Evolutionary conservation across 2,888 invertebrate species (phyloP), one percentile per base, ranked within the genome.

Genomic region (Emmelina monodactyla): DNA sequence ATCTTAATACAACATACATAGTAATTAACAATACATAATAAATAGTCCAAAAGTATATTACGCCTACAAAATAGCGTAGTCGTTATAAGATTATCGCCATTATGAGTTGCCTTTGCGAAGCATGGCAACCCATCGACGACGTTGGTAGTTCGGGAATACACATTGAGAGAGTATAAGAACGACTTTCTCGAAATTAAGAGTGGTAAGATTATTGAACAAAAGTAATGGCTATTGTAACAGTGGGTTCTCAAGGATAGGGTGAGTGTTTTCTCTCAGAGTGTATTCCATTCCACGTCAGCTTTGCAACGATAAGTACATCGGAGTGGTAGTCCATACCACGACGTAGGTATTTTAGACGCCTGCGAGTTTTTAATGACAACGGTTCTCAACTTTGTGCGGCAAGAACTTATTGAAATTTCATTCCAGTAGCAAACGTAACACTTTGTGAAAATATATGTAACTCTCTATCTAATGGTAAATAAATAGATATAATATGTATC

Each of bases 31-130:
- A 76, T 78, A 79, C 78, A 73, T 79, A 79, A 78, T 79, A 79
- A 79, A 79, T 78, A 78, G 76, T 80, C 79, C 75, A 80, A 80
- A 80, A 80, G 78, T 80, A 80, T 80, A 80, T 80, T 75, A 78
- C 79, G 79, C 78, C 75, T 78, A 79, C 78, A 73, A 79, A 79
- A 75, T 72, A 75, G 78, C 76, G 78, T 76, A 78, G 76, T 75
- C 72, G 76, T 76, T 78, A 75, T 75, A 72, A 76, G 78, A 73
- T 76, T 73, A 76, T 69, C 70, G 75, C 69, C 78, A 69, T 62
- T n/a, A 66, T 62, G 73, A 78, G 76, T 75, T 75, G 75, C 70
- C 57, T 50, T 62, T 58, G 51, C 53, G 63, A 50, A 58, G 61
- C 62, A 63, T 65, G 68, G 65, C 76, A 78, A 76, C 73, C 65